Conservation (phyloP, 2,113 vertebrate species). For the Pollachius pollachius region DNA sequence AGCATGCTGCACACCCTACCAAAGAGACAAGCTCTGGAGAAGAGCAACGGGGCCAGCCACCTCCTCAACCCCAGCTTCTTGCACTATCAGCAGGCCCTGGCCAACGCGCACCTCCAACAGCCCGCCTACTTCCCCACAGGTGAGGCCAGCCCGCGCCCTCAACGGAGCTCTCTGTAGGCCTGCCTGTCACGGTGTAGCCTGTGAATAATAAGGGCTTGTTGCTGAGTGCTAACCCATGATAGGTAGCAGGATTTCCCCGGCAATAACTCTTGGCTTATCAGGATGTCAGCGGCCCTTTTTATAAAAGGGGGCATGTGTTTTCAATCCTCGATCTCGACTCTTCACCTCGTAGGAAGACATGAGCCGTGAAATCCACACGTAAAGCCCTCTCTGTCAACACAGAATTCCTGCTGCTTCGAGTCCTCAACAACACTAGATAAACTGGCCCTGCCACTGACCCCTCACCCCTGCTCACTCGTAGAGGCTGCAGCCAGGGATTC, state of each 20-base stretch:
- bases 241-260: not conserved
- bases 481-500: not conserved
- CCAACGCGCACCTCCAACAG: conserved; percentile 89
- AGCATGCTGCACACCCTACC: conserved; percentile 92
- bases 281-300: not conserved
- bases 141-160: conserved; percentile 48
- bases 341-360: not conserved
- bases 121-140: conserved; percentile 91
- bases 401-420: not conserved
- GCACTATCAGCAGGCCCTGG: conserved; percentile 97
- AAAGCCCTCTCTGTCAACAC: conserved; percentile 7
- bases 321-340: not conserved
- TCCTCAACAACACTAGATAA: not conserved
- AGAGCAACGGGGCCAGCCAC: conserved; percentile 87
- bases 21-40: conserved; percentile 98
- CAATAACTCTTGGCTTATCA: not conserved
- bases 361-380: not conserved
- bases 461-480: not conserved
- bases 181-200: too few relatives aligned
- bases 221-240: not conserved
- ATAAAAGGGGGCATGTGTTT: not conserved
- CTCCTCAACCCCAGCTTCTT: conserved; percentile 93
- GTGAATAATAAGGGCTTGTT: too few relatives aligned
- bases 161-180: too few relatives aligned
- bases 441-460: not conserved